phyloP scores from a whole-genome alignment of 2,797 vertebrate species.

The Lagocephalus sceleratus region DNA sequence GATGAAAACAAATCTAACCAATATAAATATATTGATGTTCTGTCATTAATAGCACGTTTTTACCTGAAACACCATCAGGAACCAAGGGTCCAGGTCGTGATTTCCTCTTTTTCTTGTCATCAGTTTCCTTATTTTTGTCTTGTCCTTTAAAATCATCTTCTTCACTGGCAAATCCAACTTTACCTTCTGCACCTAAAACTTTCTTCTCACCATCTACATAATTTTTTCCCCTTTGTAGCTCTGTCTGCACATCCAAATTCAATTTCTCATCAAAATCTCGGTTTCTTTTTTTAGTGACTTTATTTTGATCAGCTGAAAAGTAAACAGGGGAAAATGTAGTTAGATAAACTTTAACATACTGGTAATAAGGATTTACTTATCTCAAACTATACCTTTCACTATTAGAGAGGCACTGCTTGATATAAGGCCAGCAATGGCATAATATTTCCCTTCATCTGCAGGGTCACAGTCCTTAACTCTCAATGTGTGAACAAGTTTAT shows the following conservation, averaged over 20 bases:
- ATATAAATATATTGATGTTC: too few species aligned
- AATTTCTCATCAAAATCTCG: conserved; percentile 45
- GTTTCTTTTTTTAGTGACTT: conserved; percentile 16
- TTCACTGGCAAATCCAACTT: conserved; percentile 1
- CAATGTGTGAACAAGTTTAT: conserved; percentile 81
- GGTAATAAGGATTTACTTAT: neutral
- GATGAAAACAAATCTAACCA: too few species aligned
- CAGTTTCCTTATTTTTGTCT: conserved; percentile 16
- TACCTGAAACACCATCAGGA: conserved; percentile 63
- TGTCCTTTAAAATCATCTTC: neutral
- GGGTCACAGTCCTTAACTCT: conserved; percentile 68
- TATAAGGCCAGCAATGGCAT: conserved; percentile 73
- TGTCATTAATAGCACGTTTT: conserved; percentile 1
- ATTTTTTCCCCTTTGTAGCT: conserved; percentile 28
- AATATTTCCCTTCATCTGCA: conserved; percentile 80
- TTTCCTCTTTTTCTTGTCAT: conserved; percentile 47
- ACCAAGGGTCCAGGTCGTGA: conserved; percentile 40
- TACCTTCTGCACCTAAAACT: conserved; percentile 14
- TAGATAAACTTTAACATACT: too few species aligned
- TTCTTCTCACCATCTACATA: conserved; percentile 4
- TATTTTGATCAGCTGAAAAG: conserved; percentile 53
- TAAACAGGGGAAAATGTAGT: neutral
- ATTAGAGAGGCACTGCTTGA: conserved; percentile 80
- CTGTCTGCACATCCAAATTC: conserved; percentile 28
- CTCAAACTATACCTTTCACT: conserved; percentile 74